Conservation (phyloP, 2,797 vertebrate genomes). For the Steatocranus sp. region DNA sequence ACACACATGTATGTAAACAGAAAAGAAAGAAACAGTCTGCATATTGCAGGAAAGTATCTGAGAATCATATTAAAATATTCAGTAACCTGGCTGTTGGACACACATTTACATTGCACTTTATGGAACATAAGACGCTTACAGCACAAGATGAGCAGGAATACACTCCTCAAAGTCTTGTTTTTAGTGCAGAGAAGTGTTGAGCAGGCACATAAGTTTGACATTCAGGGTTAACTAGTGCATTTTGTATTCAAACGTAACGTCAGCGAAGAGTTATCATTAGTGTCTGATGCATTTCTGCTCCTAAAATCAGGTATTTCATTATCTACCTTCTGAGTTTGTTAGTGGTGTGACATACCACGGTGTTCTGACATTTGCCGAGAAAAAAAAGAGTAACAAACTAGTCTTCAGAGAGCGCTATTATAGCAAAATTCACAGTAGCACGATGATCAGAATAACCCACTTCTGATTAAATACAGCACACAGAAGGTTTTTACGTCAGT, state of each 20-base stretch:
- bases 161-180: not conserved
- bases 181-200: conserved; percentile 9
- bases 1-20: not conserved
- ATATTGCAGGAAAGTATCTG: not conserved
- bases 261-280: not conserved
- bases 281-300: not conserved
- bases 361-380: not conserved
- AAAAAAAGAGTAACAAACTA: not conserved
- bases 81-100: not conserved
- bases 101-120: conserved; percentile 18
- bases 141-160: not conserved
- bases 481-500: not conserved
- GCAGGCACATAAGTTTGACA: conserved; percentile 29
- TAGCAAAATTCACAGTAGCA: conserved; percentile 24
- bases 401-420: not conserved
- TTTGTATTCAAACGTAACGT: not conserved
- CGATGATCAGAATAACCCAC: not conserved
- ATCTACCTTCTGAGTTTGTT: not conserved
- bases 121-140: not conserved
- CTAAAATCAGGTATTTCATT: not conserved
- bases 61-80: not conserved
- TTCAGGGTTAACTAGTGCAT: conserved; percentile 40
- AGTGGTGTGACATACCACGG: not conserved
- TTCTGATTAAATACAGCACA: conserved; percentile 1
- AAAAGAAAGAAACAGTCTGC: not conserved